Conservation (phyloP, 1,140 invertebrate genomes). For the Drosophila repletoides region DNA sequence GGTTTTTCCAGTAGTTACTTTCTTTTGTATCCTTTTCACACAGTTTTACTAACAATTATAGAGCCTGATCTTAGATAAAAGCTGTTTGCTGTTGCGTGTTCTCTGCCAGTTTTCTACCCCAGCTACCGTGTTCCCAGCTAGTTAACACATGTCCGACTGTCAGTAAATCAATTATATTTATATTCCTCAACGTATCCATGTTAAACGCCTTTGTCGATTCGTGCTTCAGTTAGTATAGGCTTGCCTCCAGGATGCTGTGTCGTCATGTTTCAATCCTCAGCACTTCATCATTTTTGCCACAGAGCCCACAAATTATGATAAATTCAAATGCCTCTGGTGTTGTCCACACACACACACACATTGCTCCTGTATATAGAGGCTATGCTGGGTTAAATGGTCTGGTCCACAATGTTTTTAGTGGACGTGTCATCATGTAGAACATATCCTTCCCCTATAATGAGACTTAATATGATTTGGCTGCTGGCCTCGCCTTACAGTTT, state of each 20-base stretch:
- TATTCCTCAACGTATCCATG: conserved; percentile 1
- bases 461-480: conserved; percentile 38
- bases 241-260: background rate
- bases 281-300: background rate
- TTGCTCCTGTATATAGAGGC: background rate
- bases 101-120: background rate
- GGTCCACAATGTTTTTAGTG: conserved; percentile 2
- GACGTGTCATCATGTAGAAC: background rate
- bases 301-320: conserved; percentile 21
- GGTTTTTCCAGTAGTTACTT: too few species aligned
- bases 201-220: background rate
- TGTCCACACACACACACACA: conserved; percentile 6
- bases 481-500: background rate
- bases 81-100: conserved; percentile 43
- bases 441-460: conserved; percentile 31
- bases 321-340: conserved; percentile 13
- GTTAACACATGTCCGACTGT: conserved; percentile 41
- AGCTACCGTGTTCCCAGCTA: conserved; percentile 18
- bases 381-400: background rate
- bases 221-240: background rate
- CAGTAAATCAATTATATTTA: conserved; percentile 51
- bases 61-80: conserved; percentile 20
- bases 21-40: too few species aligned
- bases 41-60: background rate
- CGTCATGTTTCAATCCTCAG: background rate